Evolutionary conservation across 30 jellyfish, hydroid and myxozoan genomes (phyloP), one percentile per base, ranked within the genome.

Genomic region (Pelagia noctiluca): DNA sequence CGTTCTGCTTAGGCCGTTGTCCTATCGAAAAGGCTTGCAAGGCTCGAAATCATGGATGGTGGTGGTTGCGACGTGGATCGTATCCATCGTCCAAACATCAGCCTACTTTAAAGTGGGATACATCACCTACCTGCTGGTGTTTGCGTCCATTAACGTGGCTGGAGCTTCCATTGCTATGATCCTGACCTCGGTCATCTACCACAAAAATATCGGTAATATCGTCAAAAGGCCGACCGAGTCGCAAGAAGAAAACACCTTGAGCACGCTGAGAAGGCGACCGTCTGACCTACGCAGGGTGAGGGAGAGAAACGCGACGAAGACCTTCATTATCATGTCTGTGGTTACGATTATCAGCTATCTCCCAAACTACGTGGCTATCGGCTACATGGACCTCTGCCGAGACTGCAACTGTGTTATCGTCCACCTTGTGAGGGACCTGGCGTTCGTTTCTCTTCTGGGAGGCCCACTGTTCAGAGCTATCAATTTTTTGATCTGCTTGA

Each of bases 371-470:
- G 48, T 73, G 28, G 85, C 85, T 1, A 73, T 72, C 0, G 72
- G 71, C 10, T 73, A 73, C 69, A 73, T 73, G 85, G 50, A 73
- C 29, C 54, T 54, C 16, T 73, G 85, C 50, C 28, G 50, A 28
- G 29, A 73, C 26, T 73, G 85, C 35, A 73, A 73, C 47, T 73
- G 85, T 28, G 34, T 25, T 30, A 22, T 73, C 18, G 85, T 73
- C 13, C 85, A 73, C 49, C 48, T 71, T 35, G 31, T 47, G 72
- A 50, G 85, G 49, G 85, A 73, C 72, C 28, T 73, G 16, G 85
- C 85, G 1, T 35, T 73, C 23, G 49, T 42, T 13, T 73, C 85
- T 1, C 48, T 73, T n/a, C 52, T 73, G 32, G 67, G 57, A 21
- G 85, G 85, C 30, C 69, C 85, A 25, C 61, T 73, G 13, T 28